Conservation (phyloP, 2,797 vertebrate genomes). For the Bradypodion ventrale region DNA sequence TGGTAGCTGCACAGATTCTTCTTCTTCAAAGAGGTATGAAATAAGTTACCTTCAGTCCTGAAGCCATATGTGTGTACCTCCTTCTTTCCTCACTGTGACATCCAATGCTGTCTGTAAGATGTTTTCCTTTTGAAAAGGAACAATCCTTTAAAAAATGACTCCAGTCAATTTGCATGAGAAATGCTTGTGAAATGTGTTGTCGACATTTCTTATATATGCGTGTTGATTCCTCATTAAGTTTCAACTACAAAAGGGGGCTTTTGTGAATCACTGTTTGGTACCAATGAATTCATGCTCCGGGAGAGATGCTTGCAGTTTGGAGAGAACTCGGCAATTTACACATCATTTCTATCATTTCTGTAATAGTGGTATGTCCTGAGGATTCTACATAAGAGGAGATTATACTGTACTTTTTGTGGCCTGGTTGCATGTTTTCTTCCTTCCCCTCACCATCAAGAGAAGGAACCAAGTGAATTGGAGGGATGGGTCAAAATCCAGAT, state of each 20-base stretch:
- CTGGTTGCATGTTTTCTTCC: neutral
- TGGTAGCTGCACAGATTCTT: neutral
- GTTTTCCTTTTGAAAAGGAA: neutral
- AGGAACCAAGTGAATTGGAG: neutral
- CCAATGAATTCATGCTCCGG: neutral
- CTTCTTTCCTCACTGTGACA: slow-evolving; percentile 7
- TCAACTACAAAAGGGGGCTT: neutral
- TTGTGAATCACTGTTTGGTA: neutral
- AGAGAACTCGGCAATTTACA: neutral
- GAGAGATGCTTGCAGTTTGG: neutral
- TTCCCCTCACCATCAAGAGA: neutral
- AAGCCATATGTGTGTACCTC: neutral
- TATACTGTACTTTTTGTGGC: neutral
- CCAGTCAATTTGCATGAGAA: neutral
- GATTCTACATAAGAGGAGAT: neutral
- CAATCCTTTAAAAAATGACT: neutral
- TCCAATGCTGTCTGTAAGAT: neutral
- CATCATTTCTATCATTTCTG: neutral
- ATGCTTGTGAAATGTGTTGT: neutral
- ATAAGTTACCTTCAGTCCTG: neutral
- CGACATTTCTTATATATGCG: slow-evolving; percentile 10
- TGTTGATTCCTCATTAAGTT: neutral
- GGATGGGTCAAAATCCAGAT: neutral
- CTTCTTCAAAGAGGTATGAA: neutral
- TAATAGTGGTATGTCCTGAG: neutral